Evolutionary conservation across 2,888 invertebrate genomes (phyloP).

Genomic region (Tiliacea citrago): DNA sequence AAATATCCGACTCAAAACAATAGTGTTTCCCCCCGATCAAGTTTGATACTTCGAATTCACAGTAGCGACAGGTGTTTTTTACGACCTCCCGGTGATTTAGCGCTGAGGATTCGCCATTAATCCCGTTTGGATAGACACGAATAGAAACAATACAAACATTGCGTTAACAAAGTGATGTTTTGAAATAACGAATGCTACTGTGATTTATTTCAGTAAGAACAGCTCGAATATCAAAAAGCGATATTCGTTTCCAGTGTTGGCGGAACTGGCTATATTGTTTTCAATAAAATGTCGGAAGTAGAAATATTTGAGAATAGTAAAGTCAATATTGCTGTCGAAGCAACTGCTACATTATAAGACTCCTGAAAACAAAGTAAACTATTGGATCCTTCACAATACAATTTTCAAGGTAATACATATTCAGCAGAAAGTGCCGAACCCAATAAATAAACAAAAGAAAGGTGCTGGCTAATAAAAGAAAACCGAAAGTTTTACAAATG

Average conservation of each 20-base stretch:
- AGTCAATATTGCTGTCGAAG: slow-evolving; percentile 17
- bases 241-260: slow-evolving; percentile 19
- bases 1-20: slow-evolving; percentile 72
- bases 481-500: slow-evolving; percentile 51
- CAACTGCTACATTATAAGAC: slow-evolving; percentile 23
- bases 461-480: slow-evolving; percentile 46
- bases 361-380: slow-evolving; percentile 11
- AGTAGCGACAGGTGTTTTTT: slow-evolving; percentile 89
- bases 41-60: slow-evolving; percentile 83
- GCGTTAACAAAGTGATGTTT: slow-evolving; percentile 73
- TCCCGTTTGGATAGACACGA: slow-evolving; percentile 85
- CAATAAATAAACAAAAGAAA: slow-evolving; percentile 38
- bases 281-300: slow-evolving; percentile 26
- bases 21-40: slow-evolving; percentile 79
- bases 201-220: slow-evolving; percentile 54
- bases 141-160: slow-evolving; percentile 84
- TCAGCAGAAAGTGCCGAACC: background rate
- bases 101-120: slow-evolving; percentile 87
- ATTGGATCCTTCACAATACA: slow-evolving; percentile 1
- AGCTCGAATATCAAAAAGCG: slow-evolving; percentile 42
- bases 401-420: slow-evolving; percentile 6
- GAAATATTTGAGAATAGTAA: slow-evolving; percentile 35
- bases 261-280: slow-evolving; percentile 25
- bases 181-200: slow-evolving; percentile 65
- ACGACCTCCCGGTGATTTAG: slow-evolving; percentile 87